Base-by-base conservation (phyloP, 2,888 invertebrate species). In the Acrobasis repandana region DNA sequence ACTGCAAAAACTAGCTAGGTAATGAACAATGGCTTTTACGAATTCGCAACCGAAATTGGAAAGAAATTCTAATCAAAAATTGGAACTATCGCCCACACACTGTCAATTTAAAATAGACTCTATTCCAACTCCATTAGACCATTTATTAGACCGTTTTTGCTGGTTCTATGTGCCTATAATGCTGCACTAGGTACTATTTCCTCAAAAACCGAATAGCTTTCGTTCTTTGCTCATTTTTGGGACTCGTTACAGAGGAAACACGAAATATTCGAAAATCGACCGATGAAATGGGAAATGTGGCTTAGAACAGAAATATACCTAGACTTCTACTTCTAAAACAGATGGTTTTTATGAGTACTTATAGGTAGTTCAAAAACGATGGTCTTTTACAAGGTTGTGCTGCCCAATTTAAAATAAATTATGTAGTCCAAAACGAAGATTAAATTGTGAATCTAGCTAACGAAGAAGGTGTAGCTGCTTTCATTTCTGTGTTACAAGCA, bases 221-320 rank as follows among this genome's bases (percentile, higher is more conserved):
- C 16, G 48, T 49, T 49, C 48, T 49, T 49, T 49, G 20, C 48
- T 49, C 48, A 49, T 49, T 49, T 49, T 49, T 20, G 48, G 48
- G 9, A 11, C 48, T 15, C 16, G 16, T 16, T 10, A 49, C 18
- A 49, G 48, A 18, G 9, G 20, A 28, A 11, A 43, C 43, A n/a
- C 2, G n/a, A n/a, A 43, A 43, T 14, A 43, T 43, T 14, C 11
- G 43, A 43, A 43, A 43, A 43, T 43, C 9, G n/a, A 5, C 4
- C 28, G 43, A 43, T 43, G 43, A 43, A 43, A 43, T n/a, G 43
- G 14, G 43, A 43, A 43, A n/a, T 43, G 9, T n/a, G 14, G n/a
- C n/a, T 43, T n/a, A n/a, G 43, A 38, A 43, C n/a, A n/a, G 43
- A 43, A 43, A 11, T 11, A 38, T 43, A n/a, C n/a, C n/a, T n/a